Percentiles rank a stretch among this genome's conserved stretches.
Evolutionary conservation across 2,888 invertebrate genomes (phyloP).

Genomic region (Sinohyriopsis cumingii): DNA sequence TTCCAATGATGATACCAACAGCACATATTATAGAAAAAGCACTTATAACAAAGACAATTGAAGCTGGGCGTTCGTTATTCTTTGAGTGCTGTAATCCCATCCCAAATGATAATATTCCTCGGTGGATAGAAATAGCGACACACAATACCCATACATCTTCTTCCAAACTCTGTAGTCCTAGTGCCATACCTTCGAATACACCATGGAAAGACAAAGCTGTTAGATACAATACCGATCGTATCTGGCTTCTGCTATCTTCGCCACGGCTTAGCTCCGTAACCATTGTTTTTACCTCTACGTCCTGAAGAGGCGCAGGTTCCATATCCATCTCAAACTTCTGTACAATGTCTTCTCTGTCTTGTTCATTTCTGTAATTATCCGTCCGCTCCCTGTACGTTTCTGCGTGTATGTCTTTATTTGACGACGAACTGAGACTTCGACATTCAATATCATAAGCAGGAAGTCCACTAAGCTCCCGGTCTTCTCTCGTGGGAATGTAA

Average conservation of each 20-base stretch:
- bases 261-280: conserved; percentile 57
- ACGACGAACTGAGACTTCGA: conserved; percentile 33
- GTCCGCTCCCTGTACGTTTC: background rate
- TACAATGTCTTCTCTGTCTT: conserved; percentile 11
- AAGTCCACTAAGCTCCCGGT: conserved; percentile 21
- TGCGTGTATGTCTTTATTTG: conserved; percentile 15
- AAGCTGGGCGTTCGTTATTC: conserved; percentile 56
- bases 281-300: conserved; percentile 58
- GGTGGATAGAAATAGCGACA: conserved; percentile 58
- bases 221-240: conserved; percentile 57
- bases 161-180: conserved; percentile 57
- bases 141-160: conserved; percentile 62
- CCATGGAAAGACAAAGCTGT: conserved; percentile 64
- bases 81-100: conserved; percentile 58
- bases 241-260: conserved; percentile 55
- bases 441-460: conserved; percentile 32
- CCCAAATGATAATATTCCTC: conserved; percentile 61
- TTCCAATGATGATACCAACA: conserved; percentile 59
- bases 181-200: conserved; percentile 64
- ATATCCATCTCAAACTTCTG: conserved; percentile 35
- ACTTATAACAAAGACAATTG: conserved; percentile 57
- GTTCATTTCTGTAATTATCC: conserved; percentile 16
- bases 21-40: conserved; percentile 60
- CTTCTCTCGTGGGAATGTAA: conserved; percentile 29
- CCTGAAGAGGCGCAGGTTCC: conserved; percentile 43